phyloP scores from a whole-genome alignment of 2,113 vertebrate genomes.

The Bostrychus sinensis region DNA sequence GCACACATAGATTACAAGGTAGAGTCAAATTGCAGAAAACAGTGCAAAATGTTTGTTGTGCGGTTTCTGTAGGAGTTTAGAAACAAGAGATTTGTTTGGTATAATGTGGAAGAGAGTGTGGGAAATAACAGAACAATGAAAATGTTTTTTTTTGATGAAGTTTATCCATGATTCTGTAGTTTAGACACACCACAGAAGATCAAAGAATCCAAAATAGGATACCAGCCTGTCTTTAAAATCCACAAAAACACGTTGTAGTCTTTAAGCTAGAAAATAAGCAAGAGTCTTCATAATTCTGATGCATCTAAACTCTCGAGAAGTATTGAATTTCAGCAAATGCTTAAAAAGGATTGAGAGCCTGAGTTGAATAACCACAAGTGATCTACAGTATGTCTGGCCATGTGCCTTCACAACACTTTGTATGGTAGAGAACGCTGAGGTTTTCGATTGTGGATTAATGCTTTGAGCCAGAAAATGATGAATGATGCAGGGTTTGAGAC shows the following conservation, averaged over 20 bases:
- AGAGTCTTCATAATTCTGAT: conserved; percentile 25
- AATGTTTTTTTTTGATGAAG: conserved; percentile 44
- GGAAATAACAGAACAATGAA: conserved; percentile 25
- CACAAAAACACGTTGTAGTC: conserved; percentile 23
- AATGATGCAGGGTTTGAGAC: conserved; percentile 61
- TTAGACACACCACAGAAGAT: conserved; percentile 34
- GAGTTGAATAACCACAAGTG: conserved; percentile 45
- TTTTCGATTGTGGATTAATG: conserved; percentile 62
- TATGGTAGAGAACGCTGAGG: conserved; percentile 46
- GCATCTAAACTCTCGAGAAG: conserved; percentile 31
- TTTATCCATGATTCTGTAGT: conserved; percentile 28
- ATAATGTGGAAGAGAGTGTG: conserved; percentile 13
- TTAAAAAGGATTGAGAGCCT: conserved; percentile 32
- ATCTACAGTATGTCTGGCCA: conserved; percentile 48
- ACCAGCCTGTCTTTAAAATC: conserved; percentile 31
- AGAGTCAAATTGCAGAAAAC: conserved; percentile 51
- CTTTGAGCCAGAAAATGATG: conserved; percentile 65
- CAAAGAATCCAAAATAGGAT: conserved; percentile 31
- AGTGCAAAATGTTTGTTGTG: conserved; percentile 33
- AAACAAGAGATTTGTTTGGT: conserved; percentile 53
- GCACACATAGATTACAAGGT: conserved; percentile 63
- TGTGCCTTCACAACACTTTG: conserved; percentile 55
- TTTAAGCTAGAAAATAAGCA: conserved; percentile 49
- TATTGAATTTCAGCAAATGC: conserved; percentile 42
- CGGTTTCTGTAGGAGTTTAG: conserved; percentile 38